Evolutionary conservation across 2,113 vertebrate species (phyloP).

Genomic region (Nothoprocta pentlandii): DNA sequence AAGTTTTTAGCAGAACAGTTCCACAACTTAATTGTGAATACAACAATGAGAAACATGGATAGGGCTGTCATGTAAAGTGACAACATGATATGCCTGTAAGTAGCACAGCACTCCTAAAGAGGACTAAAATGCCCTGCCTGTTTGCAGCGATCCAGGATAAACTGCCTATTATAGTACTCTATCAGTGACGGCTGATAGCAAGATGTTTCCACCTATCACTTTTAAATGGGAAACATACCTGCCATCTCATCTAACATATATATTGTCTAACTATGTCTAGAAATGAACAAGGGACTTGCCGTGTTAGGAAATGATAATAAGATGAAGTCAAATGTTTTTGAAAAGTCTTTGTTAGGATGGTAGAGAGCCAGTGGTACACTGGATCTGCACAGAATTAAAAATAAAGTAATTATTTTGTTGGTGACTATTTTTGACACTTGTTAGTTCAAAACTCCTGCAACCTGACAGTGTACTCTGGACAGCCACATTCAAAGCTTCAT

Average conservation of each 20-base stretch:
- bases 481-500: background rate
- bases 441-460: background rate
- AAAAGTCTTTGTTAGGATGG: background rate
- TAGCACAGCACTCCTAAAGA: background rate
- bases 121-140: background rate
- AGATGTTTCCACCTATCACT: background rate
- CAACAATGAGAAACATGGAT: background rate
- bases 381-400: background rate
- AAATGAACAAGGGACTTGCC: background rate
- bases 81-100: background rate
- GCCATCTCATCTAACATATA: background rate
- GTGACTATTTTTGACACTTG: background rate
- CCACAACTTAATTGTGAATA: background rate
- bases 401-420: background rate
- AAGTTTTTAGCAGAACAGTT: background rate
- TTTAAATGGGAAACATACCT: background rate
- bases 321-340: background rate
- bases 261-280: background rate
- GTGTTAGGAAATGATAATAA: background rate
- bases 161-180: background rate
- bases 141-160: background rate
- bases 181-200: background rate
- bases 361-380: rapidly evolving
- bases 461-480: background rate
- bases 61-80: background rate